phyloP scores from a whole-genome alignment of 1,140 invertebrate genomes.

The Zaprionus inermis region DNA sequence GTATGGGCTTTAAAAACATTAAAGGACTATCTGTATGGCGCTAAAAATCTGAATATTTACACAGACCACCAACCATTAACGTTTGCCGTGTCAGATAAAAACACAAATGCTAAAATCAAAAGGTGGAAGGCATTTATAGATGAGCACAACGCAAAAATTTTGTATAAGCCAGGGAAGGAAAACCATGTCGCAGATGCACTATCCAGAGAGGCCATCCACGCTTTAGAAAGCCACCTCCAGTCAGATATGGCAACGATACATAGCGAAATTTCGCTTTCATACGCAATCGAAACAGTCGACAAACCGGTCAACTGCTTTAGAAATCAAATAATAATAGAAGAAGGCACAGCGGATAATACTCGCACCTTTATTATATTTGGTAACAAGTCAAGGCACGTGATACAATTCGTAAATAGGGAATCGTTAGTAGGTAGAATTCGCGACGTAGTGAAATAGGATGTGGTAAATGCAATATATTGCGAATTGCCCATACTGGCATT shows the following conservation, averaged over 20 bases:
- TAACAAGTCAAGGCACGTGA: background rate
- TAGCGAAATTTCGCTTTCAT: background rate
- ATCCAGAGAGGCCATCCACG: constrained; percentile 1
- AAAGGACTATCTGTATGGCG: background rate
- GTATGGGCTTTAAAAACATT: constrained; percentile 5
- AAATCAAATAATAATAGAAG: constrained; percentile 20
- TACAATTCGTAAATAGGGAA: background rate
- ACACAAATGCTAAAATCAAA: constrained; percentile 6
- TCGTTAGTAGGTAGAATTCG: background rate
- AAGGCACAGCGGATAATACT: background rate
- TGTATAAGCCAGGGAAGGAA: constrained; percentile 6
- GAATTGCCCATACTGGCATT: background rate
- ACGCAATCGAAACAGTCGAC: constrained; percentile 4
- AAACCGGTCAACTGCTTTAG: constrained; percentile 24
- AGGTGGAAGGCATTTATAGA: too few species aligned
- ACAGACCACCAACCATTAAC: constrained; percentile 21
- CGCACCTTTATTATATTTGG: background rate
- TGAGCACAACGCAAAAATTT: constrained; percentile 7
- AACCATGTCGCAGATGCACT: too few species aligned
- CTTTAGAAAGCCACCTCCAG: background rate
- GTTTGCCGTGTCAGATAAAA: constrained; percentile 14
- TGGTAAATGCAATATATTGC: constrained; percentile 6
- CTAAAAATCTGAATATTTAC: constrained; percentile 7
- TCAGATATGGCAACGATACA: background rate
- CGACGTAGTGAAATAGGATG: background rate